Evolutionary conservation across 2,797 vertebrate genomes (phyloP), one percentile per base, ranked within the genome.

Genomic region (Bovichtus diacanthus): DNA sequence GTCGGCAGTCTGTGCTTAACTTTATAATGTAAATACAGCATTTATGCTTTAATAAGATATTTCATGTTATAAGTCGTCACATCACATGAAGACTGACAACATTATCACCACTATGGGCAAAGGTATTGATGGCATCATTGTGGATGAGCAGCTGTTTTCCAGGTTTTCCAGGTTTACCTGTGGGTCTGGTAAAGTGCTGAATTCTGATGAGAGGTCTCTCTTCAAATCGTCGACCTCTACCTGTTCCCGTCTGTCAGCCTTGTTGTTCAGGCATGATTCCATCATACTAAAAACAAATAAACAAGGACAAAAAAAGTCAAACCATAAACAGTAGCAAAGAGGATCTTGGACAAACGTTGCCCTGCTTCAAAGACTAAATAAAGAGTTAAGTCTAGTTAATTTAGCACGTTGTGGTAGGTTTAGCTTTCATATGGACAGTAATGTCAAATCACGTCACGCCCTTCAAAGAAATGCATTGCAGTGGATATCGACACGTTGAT

Each of bases 151-250:
- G 36, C 36, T 34, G 9, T 12, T 11, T 8, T 1, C 12, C 9
- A 8, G 38, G 9, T 12, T 11, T 8, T 1, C 12, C 9, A 8
- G 38, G 2, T 51, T 73, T 72, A 91, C 88, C 87, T 83, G 87
- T 0, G 63, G 8, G 9, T 90, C 74, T 1, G 94, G 85, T 63
- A 90, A 77, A 27, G 83, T 81, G 44, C 93, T 94, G 85, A 95
- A 95, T 8, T 96, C 95, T 16, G 21, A 76, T 41, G 91, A 95
- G 4, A 95, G 93, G 69, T 95, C 84, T 84, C 90, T 87, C 81
- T 90, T 96, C 81, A 96, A 46, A 18, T 95, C 94, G 3, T 95
- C 94, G 7, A 92, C 83, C 31, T 77, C 81, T 25, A 91, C 51
- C 47, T 60, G 87, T 0, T 81, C 92, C 74, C 59, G 69, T 61